These are phyloP conservation scores for Xestia rhomboidea DNA, from an alignment of 2,888 invertebrate species.

Conservation along the genomic window DNA sequence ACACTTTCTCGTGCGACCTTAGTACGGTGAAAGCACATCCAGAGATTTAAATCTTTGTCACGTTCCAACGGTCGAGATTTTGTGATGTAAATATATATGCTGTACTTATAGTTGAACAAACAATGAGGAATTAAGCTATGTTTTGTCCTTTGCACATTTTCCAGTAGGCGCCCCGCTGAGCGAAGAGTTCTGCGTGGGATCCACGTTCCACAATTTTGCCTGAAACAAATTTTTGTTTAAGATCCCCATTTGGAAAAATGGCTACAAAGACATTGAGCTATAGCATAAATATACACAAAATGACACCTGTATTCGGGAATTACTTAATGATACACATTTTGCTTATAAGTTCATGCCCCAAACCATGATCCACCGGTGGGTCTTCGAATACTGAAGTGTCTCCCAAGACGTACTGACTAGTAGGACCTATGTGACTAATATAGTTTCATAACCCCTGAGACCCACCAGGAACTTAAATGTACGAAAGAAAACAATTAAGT, in stretches of 20 bases:
- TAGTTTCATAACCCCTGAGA: too few relatives aligned
- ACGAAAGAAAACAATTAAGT: too few relatives aligned
- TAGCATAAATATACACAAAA: neutral
- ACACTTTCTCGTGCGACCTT: neutral
- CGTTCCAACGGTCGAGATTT: constrained; percentile 20
- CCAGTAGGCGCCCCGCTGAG: constrained; percentile 92
- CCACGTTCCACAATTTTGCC: constrained; percentile 94
- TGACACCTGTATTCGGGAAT: neutral
- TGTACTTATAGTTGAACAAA: neutral
- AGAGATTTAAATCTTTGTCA: neutral
- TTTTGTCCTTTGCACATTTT: constrained; percentile 90
- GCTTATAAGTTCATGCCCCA: neutral
- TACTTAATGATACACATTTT: neutral
- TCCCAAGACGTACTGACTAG: too few relatives aligned
- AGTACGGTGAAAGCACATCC: neutral
- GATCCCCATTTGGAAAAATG: neutral
- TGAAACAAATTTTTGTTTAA: constrained; percentile 55
- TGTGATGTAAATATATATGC: neutral
- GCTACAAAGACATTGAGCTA: neutral
- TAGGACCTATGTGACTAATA: too few relatives aligned
- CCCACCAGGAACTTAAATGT: too few relatives aligned
- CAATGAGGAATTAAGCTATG: constrained; percentile 35
- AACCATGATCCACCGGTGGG: too few relatives aligned
- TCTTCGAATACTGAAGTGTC: too few relatives aligned
- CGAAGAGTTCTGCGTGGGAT: constrained; percentile 93